These are phyloP conservation scores for Carassius auratus DNA, from an alignment of 2,113 vertebrate species.

Conservation along the genomic window DNA sequence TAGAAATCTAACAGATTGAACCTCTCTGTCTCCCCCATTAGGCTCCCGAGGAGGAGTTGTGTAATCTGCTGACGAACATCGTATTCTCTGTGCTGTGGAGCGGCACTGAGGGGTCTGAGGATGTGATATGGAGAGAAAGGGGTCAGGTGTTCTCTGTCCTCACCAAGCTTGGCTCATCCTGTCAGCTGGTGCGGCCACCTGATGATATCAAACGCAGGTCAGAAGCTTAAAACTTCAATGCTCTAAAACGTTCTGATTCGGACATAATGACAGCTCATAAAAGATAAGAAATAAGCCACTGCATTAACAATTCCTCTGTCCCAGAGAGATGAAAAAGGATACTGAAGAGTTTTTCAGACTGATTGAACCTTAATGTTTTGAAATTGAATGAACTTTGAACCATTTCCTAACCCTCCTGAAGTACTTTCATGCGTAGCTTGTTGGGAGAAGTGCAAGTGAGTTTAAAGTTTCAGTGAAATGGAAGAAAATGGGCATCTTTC, in stretches of 20 bases:
- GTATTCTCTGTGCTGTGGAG: conserved; percentile 92
- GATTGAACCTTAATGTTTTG: neutral
- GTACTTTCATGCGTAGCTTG: neutral
- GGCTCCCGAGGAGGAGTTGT: conserved; percentile 93
- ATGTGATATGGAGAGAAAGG: conserved; percentile 86
- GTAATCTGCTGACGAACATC: conserved; percentile 95
- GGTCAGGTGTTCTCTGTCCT: conserved; percentile 97
- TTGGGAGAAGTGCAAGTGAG: neutral
- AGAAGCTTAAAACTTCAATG: conserved; percentile 25
- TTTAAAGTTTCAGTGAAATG: neutral
- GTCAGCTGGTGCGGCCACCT: conserved; percentile 86
- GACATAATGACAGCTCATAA: neutral
- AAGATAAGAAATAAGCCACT: neutral
- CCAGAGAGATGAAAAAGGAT: neutral
- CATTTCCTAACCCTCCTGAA: neutral
- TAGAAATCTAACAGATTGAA: no score
- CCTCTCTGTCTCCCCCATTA: conserved; percentile 72
- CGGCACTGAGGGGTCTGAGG: conserved; percentile 83
- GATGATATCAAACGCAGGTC: conserved; percentile 96
- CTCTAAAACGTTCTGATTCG: neutral
- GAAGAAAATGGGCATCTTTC: neutral
- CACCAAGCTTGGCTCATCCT: conserved; percentile 91
- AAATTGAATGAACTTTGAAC: neutral
- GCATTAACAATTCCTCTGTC: neutral
- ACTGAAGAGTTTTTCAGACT: neutral